These are phyloP conservation scores for Spea hammondii DNA, from an alignment of 2,797 vertebrate genomes.

Conservation along the genomic window DNA sequence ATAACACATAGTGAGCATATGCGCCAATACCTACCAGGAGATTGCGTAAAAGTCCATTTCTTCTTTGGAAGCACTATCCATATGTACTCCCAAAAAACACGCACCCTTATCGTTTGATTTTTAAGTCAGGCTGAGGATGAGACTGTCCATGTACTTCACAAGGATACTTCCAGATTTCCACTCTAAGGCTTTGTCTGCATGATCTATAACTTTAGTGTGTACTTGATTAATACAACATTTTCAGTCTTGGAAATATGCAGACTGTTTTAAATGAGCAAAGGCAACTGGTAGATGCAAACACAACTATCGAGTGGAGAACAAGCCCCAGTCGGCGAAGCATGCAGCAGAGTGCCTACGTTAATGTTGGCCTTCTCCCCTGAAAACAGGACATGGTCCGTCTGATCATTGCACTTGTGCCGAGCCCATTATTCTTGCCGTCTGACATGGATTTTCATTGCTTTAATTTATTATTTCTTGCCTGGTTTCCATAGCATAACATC, in stretches of 20 bases:
- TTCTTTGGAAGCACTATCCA: background rate
- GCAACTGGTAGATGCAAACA: no score
- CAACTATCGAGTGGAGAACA: background rate
- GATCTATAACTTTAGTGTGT: slow-evolving; percentile 31
- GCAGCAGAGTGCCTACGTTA: slow-evolving; percentile 80
- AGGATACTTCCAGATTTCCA: slow-evolving; percentile 12
- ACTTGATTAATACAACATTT: background rate
- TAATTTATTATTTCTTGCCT: slow-evolving; percentile 54
- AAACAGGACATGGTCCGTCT: slow-evolving; percentile 51
- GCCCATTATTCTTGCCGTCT: slow-evolving; percentile 85
- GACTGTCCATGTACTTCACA: slow-evolving; percentile 11
- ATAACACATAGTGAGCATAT: no score
- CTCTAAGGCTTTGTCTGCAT: slow-evolving; percentile 22
- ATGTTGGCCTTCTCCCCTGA: slow-evolving; percentile 42
- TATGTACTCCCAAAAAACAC: background rate
- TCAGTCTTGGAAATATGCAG: background rate
- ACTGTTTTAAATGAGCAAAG: no score
- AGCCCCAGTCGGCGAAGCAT: slow-evolving; percentile 71
- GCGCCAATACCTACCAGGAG: no score
- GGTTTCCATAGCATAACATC: slow-evolving; percentile 58
- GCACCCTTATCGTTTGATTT: background rate
- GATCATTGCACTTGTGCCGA: slow-evolving; percentile 53
- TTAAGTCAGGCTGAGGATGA: background rate
- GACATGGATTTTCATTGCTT: slow-evolving; percentile 88
- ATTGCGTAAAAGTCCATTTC: no score